phyloP scores from a whole-genome alignment of 2,888 invertebrate species.

The Macrophya annulata region DNA sequence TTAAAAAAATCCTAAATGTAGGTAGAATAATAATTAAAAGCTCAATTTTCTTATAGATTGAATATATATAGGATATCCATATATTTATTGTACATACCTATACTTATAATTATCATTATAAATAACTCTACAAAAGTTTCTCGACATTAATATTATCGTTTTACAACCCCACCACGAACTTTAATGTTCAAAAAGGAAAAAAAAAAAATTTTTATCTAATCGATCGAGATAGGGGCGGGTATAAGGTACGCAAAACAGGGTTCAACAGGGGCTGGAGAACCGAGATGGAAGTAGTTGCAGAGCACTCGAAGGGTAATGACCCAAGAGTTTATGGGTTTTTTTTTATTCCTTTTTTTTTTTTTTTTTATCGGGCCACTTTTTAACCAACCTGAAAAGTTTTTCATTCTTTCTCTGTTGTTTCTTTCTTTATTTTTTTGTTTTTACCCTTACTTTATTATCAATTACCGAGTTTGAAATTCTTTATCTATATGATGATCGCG shows the following conservation, averaged over 20 bases:
- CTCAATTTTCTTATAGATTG: neutral
- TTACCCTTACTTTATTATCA: neutral
- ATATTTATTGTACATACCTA: neutral
- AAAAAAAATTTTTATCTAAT: constrained; percentile 63
- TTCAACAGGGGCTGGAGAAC: constrained; percentile 42
- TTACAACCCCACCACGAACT: too few relatives aligned
- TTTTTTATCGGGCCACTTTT: constrained; percentile 29
- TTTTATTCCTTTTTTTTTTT: neutral
- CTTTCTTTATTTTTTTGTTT: too few relatives aligned
- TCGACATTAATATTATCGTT: neutral
- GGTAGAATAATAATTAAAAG: neutral
- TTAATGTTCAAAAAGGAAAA: constrained; percentile 55
- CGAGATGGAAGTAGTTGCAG: constrained; percentile 12
- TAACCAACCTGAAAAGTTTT: constrained; percentile 3
- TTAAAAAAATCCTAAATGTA: neutral
- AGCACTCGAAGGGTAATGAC: constrained; percentile 60
- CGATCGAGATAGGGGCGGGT: constrained; percentile 60
- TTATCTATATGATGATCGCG: neutral
- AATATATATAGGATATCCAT: too few relatives aligned
- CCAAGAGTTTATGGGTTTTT: constrained; percentile 54
- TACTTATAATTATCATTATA: neutral
- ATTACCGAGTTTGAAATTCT: neutral
- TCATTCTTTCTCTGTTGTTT: neutral
- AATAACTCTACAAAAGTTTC: neutral
- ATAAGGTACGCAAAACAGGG: constrained; percentile 40